Conservation (phyloP, 1,140 invertebrate species). For the Physella acuta region DNA sequence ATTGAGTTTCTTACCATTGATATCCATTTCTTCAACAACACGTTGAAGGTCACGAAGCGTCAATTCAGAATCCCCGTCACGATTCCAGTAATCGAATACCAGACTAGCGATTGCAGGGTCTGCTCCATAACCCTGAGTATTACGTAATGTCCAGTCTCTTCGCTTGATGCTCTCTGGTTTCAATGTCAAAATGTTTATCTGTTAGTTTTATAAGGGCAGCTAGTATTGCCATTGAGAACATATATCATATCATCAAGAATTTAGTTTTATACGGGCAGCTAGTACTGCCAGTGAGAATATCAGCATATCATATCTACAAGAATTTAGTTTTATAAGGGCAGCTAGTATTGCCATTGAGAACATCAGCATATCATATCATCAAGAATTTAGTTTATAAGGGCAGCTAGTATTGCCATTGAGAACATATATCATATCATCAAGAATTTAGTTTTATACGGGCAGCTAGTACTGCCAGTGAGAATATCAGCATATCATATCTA, state of each 20-base stretch:
- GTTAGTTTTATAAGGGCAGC: background rate
- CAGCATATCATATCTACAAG: background rate
- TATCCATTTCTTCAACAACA: background rate
- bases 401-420: too few relatives aligned
- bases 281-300: background rate
- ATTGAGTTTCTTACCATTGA: constrained; percentile 15
- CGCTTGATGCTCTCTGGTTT: background rate
- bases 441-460: too few relatives aligned
- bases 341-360: background rate
- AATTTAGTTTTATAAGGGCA: background rate
- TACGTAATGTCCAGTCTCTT: constrained; percentile 9
- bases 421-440: too few relatives aligned
- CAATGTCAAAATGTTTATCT: background rate
- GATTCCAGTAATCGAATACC: constrained; percentile 20
- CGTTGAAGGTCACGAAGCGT: constrained; percentile 4
- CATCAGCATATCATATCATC: too few relatives aligned
- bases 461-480: too few relatives aligned
- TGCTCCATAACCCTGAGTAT: constrained; percentile 13
- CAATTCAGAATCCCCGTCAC: constrained; percentile 5
- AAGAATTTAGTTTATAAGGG: too few relatives aligned
- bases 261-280: background rate
- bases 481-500: too few relatives aligned
- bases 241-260: background rate
- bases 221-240: background rate
- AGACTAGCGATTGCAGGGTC: constrained; percentile 13